phyloP scores from a whole-genome alignment of 23 tunicate genomes.

The Phallusia fumigata region DNA sequence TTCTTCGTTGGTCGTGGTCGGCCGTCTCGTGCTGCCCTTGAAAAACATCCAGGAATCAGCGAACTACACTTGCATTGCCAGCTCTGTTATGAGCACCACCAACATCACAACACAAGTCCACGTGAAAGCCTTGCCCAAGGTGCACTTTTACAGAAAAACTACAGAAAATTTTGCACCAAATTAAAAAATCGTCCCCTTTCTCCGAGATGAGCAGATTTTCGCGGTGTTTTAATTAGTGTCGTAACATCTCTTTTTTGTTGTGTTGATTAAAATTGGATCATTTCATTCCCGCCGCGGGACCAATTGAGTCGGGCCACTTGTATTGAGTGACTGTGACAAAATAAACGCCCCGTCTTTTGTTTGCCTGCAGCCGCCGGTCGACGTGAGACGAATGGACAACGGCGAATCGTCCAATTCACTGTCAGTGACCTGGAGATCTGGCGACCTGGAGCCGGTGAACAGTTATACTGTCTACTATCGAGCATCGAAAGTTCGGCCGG shows the following conservation, averaged over 20 bases:
- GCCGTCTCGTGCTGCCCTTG: conserved; percentile 44
- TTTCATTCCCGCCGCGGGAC: background rate
- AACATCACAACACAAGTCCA: conserved; percentile 54
- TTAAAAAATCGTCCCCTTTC: no score
- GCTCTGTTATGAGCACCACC: conserved; percentile 43
- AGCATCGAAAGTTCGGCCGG: background rate
- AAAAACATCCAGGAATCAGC: conserved; percentile 52
- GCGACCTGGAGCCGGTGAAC: conserved; percentile 30
- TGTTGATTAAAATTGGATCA: no score
- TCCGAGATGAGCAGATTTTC: background rate
- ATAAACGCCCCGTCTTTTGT: background rate
- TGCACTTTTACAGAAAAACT: conserved; percentile 3
- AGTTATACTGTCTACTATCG: conserved; percentile 58
- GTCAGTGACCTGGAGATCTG: conserved; percentile 44
- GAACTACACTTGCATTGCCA: conserved; percentile 82
- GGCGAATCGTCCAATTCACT: conserved; percentile 32
- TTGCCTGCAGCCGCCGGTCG: conserved; percentile 34
- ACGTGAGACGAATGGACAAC: conserved; percentile 12
- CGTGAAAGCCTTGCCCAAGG: conserved; percentile 69
- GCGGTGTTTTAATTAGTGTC: background rate
- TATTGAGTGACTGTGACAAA: background rate
- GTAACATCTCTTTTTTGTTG: no score
- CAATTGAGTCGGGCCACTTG: background rate
- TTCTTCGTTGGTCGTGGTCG: conserved; percentile 31
- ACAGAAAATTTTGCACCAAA: background rate